Evolutionary conservation across 2,888 invertebrate species (phyloP).

Genomic region (Hemicrepidius hirtus): DNA sequence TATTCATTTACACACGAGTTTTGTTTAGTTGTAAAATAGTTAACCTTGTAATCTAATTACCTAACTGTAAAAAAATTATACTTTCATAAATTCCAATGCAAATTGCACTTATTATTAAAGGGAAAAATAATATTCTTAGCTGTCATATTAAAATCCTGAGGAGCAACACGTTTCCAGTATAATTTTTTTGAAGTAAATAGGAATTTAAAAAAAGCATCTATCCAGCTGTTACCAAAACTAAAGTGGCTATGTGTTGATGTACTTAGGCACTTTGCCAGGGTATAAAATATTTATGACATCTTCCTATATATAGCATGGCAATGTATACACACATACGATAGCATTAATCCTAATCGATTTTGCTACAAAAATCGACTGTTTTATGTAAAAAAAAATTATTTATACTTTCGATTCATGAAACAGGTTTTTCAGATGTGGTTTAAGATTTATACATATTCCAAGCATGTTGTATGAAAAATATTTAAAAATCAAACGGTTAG

Average conservation of each 20-base stretch:
- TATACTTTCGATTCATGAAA: no score
- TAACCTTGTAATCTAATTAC: background rate
- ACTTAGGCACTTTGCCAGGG: background rate
- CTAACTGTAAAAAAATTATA: conserved; percentile 8
- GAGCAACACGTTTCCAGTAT: no score
- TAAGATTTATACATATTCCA: no score
- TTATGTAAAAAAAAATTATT: no score
- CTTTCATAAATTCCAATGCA: background rate
- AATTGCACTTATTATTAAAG: background rate
- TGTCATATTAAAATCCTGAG: no score
- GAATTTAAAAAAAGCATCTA: no score
- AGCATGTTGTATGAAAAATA: background rate
- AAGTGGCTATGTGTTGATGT: no score
- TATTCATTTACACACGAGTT: background rate
- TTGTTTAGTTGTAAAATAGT: background rate
- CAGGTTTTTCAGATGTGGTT: no score
- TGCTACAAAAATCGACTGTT: no score
- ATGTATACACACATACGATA: background rate
- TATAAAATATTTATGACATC: conserved; percentile 12
- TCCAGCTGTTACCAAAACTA: no score
- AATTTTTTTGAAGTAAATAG: no score
- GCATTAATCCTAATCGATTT: background rate
- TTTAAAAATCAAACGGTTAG: background rate
- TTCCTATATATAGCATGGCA: background rate
- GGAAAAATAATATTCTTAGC: no score